Base-by-base conservation (phyloP, 2,797 vertebrate genomes). In the Australoheros facetus region DNA sequence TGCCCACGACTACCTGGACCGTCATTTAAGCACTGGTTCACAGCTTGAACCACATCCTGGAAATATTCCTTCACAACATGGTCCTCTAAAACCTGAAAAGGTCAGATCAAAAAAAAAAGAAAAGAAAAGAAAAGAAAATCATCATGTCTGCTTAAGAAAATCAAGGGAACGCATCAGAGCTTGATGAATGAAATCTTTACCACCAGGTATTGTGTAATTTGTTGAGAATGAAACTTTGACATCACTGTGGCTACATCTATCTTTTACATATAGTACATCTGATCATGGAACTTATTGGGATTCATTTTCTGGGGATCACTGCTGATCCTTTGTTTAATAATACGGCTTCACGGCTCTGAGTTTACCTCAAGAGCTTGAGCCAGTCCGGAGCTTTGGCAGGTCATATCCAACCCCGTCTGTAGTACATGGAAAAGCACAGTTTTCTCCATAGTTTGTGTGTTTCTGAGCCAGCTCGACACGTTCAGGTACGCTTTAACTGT, bases 351-450 rank as follows among this genome's bases (percentile, higher is more conserved):
- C 19, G 9, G 62, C 7, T 19, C 7, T 19, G 1, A 4, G 19
- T 69, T 69, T 69, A 69, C 64, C 64, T 69, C 64, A 69, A 69
- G 45, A 30, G 26, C 45, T 30, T 69, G 45, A 69, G 45, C 26
- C 12, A 69, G 45, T 32, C 1, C 32, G 45, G 26, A n/a, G 64
- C 45, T 69, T 51, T 69, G 26, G 26, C 45, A 30, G 64, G 3
- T 32, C 5, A 19, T 51, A 6, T 0, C 64, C 51, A 51, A 51
- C 26, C 6, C 42, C 30, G 26, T 69, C 64, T 51, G 26, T 8
- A 69, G 26, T 45, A 69, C 64, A 32, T 1, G 64, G 7, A 7
- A 51, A 69, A 69, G 42, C 42, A 69, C 11, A 30, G 26, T 69
- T 69, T 69, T 69, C 45, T 69, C 45, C 64, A 14, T 51, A 51